Percentiles rank a stretch among this genome's conserved stretches.
phyloP scores from a whole-genome alignment of 2,888 invertebrate genomes.

The Stegana nigrithorax region DNA sequence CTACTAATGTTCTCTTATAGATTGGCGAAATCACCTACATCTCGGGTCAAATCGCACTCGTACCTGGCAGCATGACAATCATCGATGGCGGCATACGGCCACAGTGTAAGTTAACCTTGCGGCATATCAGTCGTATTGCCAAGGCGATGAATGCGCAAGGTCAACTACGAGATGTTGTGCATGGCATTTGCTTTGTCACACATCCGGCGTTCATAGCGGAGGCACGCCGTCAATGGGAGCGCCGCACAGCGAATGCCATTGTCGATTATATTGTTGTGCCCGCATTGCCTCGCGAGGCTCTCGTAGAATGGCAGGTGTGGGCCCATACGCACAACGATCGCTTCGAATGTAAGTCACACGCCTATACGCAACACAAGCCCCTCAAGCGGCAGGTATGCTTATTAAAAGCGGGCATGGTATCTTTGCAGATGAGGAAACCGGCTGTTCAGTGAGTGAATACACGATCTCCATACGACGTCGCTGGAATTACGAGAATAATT shows the following conservation, averaged over 20 bases:
- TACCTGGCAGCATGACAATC: slow-evolving; percentile 83
- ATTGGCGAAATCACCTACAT: slow-evolving; percentile 86
- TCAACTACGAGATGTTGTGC: slow-evolving; percentile 83
- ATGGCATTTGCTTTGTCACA: slow-evolving; percentile 90
- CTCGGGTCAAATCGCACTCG: slow-evolving; percentile 92
- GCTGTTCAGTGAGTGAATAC: slow-evolving; percentile 85
- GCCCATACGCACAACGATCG: slow-evolving; percentile 88
- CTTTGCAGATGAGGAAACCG: slow-evolving; percentile 84
- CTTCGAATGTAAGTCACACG: slow-evolving; percentile 86
- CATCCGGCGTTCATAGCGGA: slow-evolving; percentile 77
- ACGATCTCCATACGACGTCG: slow-evolving; percentile 86
- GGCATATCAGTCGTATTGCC: slow-evolving; percentile 86
- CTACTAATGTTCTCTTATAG: slow-evolving; percentile 65
- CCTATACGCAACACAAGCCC: too few species aligned
- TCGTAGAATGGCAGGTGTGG: slow-evolving; percentile 95
- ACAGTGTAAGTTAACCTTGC: slow-evolving; percentile 85
- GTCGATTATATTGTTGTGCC: slow-evolving; percentile 89
- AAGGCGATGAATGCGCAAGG: slow-evolving; percentile 83
- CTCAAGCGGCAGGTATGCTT: not conserved
- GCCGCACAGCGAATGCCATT: slow-evolving; percentile 86
- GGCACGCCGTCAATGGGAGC: slow-evolving; percentile 84
- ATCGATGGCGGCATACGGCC: slow-evolving; percentile 82
- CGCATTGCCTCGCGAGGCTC: slow-evolving; percentile 81
- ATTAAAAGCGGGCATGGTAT: not conserved
- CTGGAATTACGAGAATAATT: slow-evolving; percentile 90